Base-by-base conservation (phyloP, 2,797 vertebrate species). In the Geotria australis region DNA sequence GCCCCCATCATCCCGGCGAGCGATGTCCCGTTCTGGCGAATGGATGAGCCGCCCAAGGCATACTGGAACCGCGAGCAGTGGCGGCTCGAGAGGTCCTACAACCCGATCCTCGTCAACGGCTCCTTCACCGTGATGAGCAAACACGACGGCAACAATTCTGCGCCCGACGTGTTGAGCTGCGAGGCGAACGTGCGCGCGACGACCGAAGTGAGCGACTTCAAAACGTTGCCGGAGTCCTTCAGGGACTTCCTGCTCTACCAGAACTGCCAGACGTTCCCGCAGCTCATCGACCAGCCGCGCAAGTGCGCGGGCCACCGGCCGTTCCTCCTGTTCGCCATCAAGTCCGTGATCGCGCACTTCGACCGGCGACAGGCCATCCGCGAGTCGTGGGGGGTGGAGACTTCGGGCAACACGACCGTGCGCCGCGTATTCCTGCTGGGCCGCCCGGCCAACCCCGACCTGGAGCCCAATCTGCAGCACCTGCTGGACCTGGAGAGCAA, bases 311-410 rank as follows among this genome's bases (percentile, higher is more conserved):
- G 46, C 55, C n/a, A 46, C 45, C 24, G 60, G 46, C 71, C 70
- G 2, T 64, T 72, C 63, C 70, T 79, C 24, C 59, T 79, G 46
- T 72, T 79, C 63, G 76, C 73, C 46, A 62, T 79, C 60, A 79
- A 77, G 65, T 78, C 77, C 11, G 74, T 77, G 63, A 64, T 74
- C 10, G 74, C 72, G 14, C 75, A 77, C 66, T 79, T 79, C 65
- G 73, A 78, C 64, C 76, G 73, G 63, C 67, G 77, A 15, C 75
- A 79, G 66, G 77, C 76, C 48, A 79, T 79, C 48, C 72, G 77
- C 12, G 74, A 79, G 63, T 76, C 76, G 0, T 79, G 77, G 77
- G 76, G 76, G 8, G 57, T 62, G 57, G 51, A 55, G 24, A 38
- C 24, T 24, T 57, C 53, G 1, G 73, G 72, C 2, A 47, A 58